A percentile compares a stretch with the other conserved stretches of the same genome.
phyloP scores from a whole-genome alignment of 2,113 vertebrate genomes.

The Burhinus oedicnemus region DNA sequence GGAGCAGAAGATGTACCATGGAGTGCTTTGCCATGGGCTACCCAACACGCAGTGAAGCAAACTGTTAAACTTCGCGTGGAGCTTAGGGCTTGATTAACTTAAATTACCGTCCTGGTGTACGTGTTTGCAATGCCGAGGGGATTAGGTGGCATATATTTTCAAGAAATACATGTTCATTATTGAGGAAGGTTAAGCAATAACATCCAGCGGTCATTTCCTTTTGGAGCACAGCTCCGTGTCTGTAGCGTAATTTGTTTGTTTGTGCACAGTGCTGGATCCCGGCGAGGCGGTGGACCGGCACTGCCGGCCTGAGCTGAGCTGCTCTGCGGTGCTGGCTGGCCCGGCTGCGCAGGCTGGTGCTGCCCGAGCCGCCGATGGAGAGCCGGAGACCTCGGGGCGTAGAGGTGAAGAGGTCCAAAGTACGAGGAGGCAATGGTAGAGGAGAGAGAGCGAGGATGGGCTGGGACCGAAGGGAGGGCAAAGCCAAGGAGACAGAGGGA shows the following conservation, averaged over 20 bases:
- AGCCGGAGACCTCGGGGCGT: neutral
- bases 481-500: neutral
- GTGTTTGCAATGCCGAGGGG: neutral
- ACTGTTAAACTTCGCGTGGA: neutral
- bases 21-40: neutral
- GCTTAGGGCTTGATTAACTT: neutral
- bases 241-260: neutral
- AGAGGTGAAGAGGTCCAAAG: slow-evolving; percentile 23
- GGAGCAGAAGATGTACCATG: neutral
- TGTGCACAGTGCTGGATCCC: neutral
- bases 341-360: accelerated
- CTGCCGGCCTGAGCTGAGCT: neutral
- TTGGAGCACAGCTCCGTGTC: neutral
- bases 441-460: neutral
- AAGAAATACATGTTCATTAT: slow-evolving; percentile 23
- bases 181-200: slow-evolving; percentile 21
- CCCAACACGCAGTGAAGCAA: neutral
- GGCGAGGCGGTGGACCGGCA: neutral
- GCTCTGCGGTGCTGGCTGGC: neutral
- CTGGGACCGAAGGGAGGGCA: neutral
- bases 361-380: neutral
- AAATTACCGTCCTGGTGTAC: slow-evolving; percentile 27
- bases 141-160: slow-evolving; percentile 42
- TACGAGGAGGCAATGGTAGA: slow-evolving; percentile 34
- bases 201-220: slow-evolving; percentile 51